Evolutionary conservation across 1,140 invertebrate genomes (phyloP), one percentile per base, ranked within the genome.

Genomic region (Achatina immaculata): DNA sequence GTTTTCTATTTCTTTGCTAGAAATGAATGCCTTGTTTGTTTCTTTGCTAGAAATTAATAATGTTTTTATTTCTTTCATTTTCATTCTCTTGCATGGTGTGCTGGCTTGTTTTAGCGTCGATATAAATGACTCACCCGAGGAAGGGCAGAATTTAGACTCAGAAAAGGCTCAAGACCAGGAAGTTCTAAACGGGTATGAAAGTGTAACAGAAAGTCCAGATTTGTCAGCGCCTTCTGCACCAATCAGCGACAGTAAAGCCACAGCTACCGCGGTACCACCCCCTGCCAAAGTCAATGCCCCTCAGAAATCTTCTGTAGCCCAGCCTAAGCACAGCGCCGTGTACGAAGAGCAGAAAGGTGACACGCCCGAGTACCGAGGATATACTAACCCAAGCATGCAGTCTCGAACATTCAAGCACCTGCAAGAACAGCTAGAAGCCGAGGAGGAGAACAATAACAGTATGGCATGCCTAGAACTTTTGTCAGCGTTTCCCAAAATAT

Each of bases 301-400:
- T 31, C 3, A 42, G 7, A 21, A 40, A 40, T 28, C 71, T 9
- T 24, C 71, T 24, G 14, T 40, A 21, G 11, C 42, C 36, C 72
- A 31, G 21, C 58, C 62, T 11, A 31, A 51, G 28, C 76, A 84
- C 68, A 84, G 83, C 58, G 83, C 83, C n/a, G 78, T 76, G 55
- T 81, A 71, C 58, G 62, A 83, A 45, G 75, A 86, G 34, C 65
- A 66, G 0, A 62, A 75, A 36, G 88, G 87, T 68, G 87, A 89
- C 79, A 80, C 85, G 6, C 83, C 86, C 7, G 78, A 82, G n/a
- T 88, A 87, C 62, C 79, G 82, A 40, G 86, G 86, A 24, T 88
- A 88, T 78, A 88, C 88, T 14, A 88, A 89, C 76, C 88, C 89
- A 19, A 86, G 87, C 82, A 82, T 88, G 28, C 89, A 90, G 80